phyloP scores from a whole-genome alignment of 2,888 invertebrate species.

The Drosophila merina region DNA sequence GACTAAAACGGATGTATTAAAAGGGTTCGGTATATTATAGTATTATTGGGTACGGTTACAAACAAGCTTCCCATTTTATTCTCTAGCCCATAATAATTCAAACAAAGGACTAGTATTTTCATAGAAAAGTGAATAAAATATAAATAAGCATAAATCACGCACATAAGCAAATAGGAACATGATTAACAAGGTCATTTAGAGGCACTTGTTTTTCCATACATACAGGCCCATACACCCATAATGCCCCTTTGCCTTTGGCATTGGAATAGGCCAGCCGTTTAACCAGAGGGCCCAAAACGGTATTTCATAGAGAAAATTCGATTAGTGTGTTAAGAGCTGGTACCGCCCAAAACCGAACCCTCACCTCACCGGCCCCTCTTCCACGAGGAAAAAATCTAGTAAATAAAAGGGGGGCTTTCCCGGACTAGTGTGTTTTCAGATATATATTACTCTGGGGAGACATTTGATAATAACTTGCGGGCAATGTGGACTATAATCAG shows the following conservation, averaged over 20 bases:
- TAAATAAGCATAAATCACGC: slow-evolving; percentile 77
- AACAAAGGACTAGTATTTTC: slow-evolving; percentile 24
- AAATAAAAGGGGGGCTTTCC: background rate
- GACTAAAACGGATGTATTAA: background rate
- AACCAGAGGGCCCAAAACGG: slow-evolving; percentile 29
- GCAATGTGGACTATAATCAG: slow-evolving; percentile 68
- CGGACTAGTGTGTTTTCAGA: slow-evolving; percentile 33
- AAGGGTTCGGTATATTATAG: background rate
- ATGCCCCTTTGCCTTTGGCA: slow-evolving; percentile 15
- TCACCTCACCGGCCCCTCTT: background rate
- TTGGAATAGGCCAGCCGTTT: slow-evolving; percentile 55
- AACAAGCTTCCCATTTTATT: slow-evolving; percentile 7
- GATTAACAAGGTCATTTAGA: slow-evolving; percentile 77
- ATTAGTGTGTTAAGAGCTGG: slow-evolving; percentile 69
- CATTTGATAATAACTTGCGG: slow-evolving; percentile 78
- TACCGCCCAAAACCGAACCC: slow-evolving; percentile 43
- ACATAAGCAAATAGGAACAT: slow-evolving; percentile 70
- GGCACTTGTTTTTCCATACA: slow-evolving; percentile 62
- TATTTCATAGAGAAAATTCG: slow-evolving; percentile 58
- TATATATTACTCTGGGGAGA: slow-evolving; percentile 73
- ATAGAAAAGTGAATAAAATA: slow-evolving; percentile 69
- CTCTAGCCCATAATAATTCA: slow-evolving; percentile 51
- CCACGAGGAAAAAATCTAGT: slow-evolving; percentile 4
- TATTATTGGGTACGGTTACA: background rate
- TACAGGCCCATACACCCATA: slow-evolving; percentile 14